Evolutionary conservation across 2,113 vertebrate species (phyloP).

Genomic region (Coturnix japonica): DNA sequence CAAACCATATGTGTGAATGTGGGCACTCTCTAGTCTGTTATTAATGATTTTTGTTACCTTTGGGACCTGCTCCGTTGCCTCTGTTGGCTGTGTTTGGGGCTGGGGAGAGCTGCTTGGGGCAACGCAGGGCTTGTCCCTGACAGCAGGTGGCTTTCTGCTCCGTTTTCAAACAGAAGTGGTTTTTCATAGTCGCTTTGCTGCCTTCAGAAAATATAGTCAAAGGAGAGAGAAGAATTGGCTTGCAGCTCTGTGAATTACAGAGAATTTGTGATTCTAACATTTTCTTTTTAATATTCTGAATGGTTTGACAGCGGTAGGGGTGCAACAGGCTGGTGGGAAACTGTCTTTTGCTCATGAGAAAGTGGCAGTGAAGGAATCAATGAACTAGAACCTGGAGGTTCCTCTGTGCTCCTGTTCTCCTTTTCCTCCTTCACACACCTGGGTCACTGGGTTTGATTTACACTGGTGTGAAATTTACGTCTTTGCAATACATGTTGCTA

Average conservation of each 20-base stretch:
- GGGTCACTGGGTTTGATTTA: neutral
- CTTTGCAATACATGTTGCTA: fast-evolving
- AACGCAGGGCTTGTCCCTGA: neutral
- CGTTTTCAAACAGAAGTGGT: neutral
- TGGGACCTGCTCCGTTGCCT: neutral
- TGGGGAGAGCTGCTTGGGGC: neutral
- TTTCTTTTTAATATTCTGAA: neutral
- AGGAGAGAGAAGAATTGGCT: neutral
- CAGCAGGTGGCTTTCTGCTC: neutral
- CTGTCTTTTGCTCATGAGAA: neutral
- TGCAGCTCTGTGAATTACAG: neutral
- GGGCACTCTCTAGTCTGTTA: conserved; percentile 36
- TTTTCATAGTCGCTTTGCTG: neutral
- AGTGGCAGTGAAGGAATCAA: neutral
- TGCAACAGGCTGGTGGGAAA: neutral
- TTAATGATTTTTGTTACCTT: conserved; percentile 19
- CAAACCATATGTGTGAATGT: conserved; percentile 8
- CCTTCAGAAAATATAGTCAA: fast-evolving
- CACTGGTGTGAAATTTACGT: fast-evolving
- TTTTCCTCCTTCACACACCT: neutral
- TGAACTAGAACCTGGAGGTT: neutral
- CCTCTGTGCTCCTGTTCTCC: neutral
- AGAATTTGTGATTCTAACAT: neutral
- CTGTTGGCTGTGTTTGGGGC: neutral
- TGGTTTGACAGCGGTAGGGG: neutral